Base-by-base conservation (phyloP, 1,140 invertebrate genomes). In the Steinernema feltiae region DNA sequence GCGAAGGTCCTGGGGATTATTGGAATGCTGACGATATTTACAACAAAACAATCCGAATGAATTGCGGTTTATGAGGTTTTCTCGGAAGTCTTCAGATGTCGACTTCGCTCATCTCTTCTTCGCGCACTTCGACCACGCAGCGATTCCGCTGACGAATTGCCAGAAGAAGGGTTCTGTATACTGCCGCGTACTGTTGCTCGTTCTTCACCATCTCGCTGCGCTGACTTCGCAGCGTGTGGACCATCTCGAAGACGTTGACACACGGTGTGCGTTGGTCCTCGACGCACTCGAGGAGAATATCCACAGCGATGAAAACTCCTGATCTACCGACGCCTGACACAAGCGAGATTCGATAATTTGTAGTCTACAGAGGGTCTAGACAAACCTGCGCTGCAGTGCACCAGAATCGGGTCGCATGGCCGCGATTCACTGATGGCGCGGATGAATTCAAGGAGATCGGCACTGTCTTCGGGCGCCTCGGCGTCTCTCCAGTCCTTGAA, bases 181-280 rank as follows among this genome's bases (percentile, higher is more conserved):
- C 24, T 7, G 53, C 12, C 53, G 7, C 53, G 53, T 63, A 63
- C 53, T 63, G 53, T 21, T 63, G 7, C 53, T 63, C 53, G 53
- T 63, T 63, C 53, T 63, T 63, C 15, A 63, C 53, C 53, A 63
- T 63, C 24, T 63, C 53, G 24, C 53, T 3, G 53, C 53, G 53
- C 53, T 63, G 53, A 3, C 7, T 21, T 21, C 53, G 15, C 53
- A 63, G 53, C 24, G 53, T 7, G 53, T 63, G 53, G 53, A 63
- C 53, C 7, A 7, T 15, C 24, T 63, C 53, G 53, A 63, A 63
- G 53, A 63, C 53, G 53, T 63, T 63, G 15, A 63, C 53, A 63
- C 53, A 63, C 15, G 24, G 53, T 21, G 53, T 63, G 2, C 24
- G 2, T 3, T 3, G 24, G 24, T 63, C 53, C 12, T 63, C 53